Conservation (phyloP, 2,888 invertebrate species). For the Apamea anceps region DNA sequence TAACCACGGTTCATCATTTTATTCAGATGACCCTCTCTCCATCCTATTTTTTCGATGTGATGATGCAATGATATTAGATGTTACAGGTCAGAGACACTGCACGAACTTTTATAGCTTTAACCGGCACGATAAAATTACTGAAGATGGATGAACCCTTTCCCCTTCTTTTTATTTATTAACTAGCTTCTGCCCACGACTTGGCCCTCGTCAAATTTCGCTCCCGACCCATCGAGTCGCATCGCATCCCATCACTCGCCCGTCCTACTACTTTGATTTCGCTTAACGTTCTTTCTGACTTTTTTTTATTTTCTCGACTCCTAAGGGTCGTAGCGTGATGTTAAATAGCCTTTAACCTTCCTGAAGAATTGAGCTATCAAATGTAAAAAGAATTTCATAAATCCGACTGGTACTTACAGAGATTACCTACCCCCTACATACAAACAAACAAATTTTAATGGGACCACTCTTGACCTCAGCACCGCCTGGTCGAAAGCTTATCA, state of each 20-base stretch:
- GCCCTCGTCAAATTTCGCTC: neutral
- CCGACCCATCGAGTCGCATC: neutral
- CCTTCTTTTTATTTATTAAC: neutral
- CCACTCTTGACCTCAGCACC: neutral
- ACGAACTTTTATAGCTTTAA: neutral
- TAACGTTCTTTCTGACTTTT: neutral
- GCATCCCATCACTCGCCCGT: neutral
- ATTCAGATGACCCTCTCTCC: neutral
- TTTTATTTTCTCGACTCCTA: neutral
- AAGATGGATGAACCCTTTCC: neutral
- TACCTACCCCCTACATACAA: neutral
- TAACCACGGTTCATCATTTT: neutral
- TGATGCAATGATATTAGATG: neutral
- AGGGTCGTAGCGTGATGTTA: too few species aligned
- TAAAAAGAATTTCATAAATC: neutral
- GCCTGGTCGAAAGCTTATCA: neutral
- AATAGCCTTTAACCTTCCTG: neutral
- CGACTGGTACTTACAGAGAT: neutral
- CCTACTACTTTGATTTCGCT: neutral
- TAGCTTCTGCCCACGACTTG: too few species aligned
- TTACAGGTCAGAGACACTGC: neutral
- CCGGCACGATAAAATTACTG: too few species aligned
- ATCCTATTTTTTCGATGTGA: neutral
- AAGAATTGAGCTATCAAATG: neutral
- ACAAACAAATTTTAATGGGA: neutral